phyloP scores from a whole-genome alignment of 2,113 vertebrate species.

The Anolis sagrei region DNA sequence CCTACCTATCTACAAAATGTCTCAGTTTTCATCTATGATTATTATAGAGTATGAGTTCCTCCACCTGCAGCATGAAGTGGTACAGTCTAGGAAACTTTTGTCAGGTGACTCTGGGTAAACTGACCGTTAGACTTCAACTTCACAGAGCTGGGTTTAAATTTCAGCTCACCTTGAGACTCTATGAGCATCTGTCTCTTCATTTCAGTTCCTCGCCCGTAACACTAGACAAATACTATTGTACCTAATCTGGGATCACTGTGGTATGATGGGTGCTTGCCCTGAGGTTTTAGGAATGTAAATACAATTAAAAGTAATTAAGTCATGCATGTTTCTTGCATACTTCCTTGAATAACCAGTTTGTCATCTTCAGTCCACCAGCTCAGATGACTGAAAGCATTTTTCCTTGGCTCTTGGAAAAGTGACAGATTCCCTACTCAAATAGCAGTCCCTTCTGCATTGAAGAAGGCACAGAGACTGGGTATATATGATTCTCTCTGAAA shows the following conservation, averaged over 20 bases:
- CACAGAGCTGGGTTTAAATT: not conserved
- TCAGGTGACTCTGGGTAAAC: not conserved
- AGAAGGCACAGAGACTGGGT: not conserved
- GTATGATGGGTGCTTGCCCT: not conserved
- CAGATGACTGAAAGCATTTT: not conserved
- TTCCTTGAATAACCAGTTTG: conserved; percentile 18
- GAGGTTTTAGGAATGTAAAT: not conserved
- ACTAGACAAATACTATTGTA: too few species aligned
- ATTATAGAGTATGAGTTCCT: too few species aligned
- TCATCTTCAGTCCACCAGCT: not conserved
- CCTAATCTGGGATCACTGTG: not conserved
- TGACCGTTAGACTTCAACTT: not conserved
- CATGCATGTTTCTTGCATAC: conserved; percentile 36
- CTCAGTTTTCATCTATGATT: too few species aligned
- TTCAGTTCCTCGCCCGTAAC: too few species aligned
- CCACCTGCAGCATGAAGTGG: not conserved
- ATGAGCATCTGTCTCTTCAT: not conserved
- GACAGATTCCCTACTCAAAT: not conserved
- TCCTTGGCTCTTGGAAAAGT: not conserved
- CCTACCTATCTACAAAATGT: too few species aligned
- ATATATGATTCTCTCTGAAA: too few species aligned
- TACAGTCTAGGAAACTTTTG: not conserved
- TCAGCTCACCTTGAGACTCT: not conserved
- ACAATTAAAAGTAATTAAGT: not conserved
- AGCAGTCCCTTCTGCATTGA: not conserved